These are phyloP conservation scores for Choreutis nemorana DNA, from an alignment of 2,888 invertebrate genomes.

Conservation along the genomic window DNA sequence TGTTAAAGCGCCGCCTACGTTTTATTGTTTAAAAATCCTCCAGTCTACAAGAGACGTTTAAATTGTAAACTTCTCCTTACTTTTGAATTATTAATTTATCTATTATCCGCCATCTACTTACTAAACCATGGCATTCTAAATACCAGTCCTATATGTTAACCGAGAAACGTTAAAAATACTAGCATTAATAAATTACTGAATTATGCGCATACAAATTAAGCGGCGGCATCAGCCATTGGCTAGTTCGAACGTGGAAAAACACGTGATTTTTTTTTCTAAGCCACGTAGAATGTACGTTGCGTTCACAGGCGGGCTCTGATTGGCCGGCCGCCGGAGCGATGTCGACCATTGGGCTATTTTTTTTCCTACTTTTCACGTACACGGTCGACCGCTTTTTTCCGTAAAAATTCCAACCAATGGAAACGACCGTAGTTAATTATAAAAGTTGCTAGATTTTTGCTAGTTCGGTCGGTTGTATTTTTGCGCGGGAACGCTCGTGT, in stretches of 20 bases:
- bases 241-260: conserved; percentile 51
- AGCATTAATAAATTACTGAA: conserved; percentile 26
- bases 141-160: too few species aligned
- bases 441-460: conserved; percentile 30
- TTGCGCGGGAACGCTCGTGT: conserved; percentile 14
- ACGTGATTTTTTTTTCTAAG: conserved; percentile 59
- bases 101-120: too few species aligned
- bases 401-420: conserved; percentile 53
- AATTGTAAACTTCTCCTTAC: too few species aligned
- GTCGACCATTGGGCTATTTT: conserved; percentile 51
- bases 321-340: conserved; percentile 30
- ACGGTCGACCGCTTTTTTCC: conserved; percentile 41
- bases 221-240: conserved; percentile 38
- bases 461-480: conserved; percentile 6
- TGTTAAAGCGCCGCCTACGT: too few species aligned
- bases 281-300: conserved; percentile 58
- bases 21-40: too few species aligned
- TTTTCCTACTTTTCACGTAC: conserved; percentile 60
- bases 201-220: conserved; percentile 37
- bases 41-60: too few species aligned
- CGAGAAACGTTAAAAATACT: conserved; percentile 25
- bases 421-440: conserved; percentile 48
- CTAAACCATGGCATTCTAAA: too few species aligned
- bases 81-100: too few species aligned
- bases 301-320: conserved; percentile 28